Conservation (phyloP, 2,797 vertebrate genomes). For the Falco cherrug region DNA sequence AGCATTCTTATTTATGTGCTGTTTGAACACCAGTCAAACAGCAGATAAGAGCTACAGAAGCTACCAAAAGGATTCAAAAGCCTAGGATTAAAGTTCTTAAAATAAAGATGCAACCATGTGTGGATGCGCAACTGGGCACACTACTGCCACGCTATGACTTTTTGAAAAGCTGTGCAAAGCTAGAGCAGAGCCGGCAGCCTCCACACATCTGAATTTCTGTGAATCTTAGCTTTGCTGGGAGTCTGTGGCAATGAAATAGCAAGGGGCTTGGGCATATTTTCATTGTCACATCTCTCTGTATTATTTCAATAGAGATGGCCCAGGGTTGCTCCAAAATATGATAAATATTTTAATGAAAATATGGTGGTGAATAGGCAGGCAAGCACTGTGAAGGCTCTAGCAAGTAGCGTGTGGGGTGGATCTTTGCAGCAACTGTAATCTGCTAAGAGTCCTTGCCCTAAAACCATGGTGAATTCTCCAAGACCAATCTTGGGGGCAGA, state of each 20-base stretch:
- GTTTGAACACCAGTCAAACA: neutral
- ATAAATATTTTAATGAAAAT: no score
- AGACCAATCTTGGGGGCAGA: neutral
- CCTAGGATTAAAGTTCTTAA: neutral
- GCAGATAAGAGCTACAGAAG: neutral
- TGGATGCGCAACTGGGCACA: neutral
- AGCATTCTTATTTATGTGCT: neutral
- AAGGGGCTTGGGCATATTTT: neutral
- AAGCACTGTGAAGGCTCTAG: neutral
- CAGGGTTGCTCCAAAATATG: neutral
- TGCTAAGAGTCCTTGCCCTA: neutral
- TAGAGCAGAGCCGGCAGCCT: neutral
- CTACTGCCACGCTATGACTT: neutral
- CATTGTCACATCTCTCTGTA: neutral
- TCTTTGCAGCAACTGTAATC: neutral
- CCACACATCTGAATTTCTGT: neutral
- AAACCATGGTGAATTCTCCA: neutral
- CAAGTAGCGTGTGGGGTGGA: accelerated
- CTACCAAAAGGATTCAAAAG: neutral
- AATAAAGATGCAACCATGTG: neutral
- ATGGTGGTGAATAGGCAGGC: neutral
- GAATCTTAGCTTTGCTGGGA: neutral
- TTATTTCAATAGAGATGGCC: neutral
- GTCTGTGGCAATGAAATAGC: neutral
- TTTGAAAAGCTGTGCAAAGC: neutral